Base-by-base conservation (phyloP, 2,797 vertebrate genomes). In the Sebastes vulpes region DNA sequence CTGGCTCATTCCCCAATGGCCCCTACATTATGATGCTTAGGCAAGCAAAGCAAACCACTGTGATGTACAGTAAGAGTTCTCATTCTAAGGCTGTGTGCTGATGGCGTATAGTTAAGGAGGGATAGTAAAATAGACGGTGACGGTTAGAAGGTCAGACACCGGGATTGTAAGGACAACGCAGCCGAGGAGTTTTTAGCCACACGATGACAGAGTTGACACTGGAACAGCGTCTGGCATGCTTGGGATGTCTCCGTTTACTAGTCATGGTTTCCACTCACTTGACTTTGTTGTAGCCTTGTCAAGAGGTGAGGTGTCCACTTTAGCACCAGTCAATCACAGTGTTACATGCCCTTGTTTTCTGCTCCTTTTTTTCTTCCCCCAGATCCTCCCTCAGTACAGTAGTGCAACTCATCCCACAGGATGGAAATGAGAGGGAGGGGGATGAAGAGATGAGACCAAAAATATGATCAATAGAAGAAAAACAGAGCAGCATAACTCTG, bases 191-290 rank as follows among this genome's bases (percentile, higher is more conserved):
- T 78, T 89, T 83, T 74, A 80, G 74, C 82, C 76, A 70, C 60
- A 53, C 31, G 88, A 87, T 89, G 90, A 92, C 81, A 87, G 84
- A 83, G 60, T 35, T 72, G 75, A 82, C 57, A 26, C 58, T 46
- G 52, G 46, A 71, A 58, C 66, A 56, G 73, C 4, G 20, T 76
- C 77, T 79, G 69, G 66, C 31, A 59, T 84, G 72, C 58, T 69
- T n/a, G 25, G 50, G 68, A 75, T 77, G 87, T 88, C 79, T 88
- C 31, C 66, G 72, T 89, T 89, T 85, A 61, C 79, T n/a, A 75
- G 80, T 87, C 75, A 28, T 58, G 80, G 82, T 87, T 92, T 92
- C 82, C 84, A 83, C 86, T 79, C 89, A 75, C 85, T 93, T 92
- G 72, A 78, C 83, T 90, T 82, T 81, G 88, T 78, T 83, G 77